phyloP scores from a whole-genome alignment of 2,888 invertebrate genomes.

The Galerucella nymphaeae region DNA sequence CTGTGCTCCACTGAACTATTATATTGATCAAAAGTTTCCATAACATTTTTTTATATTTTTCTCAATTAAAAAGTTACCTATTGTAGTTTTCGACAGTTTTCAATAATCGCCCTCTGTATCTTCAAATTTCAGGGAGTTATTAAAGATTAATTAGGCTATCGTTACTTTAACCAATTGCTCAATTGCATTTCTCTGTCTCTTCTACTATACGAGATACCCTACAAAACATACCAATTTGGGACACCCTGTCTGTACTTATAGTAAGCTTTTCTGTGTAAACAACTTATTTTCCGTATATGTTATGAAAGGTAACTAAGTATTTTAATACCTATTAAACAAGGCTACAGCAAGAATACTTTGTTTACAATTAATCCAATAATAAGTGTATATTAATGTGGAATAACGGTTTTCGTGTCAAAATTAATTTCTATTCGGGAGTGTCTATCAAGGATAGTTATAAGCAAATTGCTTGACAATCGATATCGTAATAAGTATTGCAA shows the following conservation, averaged over 20 bases:
- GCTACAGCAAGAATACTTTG: neutral
- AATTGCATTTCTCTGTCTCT: no score
- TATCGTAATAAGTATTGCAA: conserved; percentile 3
- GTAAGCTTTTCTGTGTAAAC: neutral
- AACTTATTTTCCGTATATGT: neutral
- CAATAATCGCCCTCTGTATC: no score
- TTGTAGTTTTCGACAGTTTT: no score
- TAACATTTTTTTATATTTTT: no score
- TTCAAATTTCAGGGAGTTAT: no score
- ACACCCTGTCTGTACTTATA: neutral
- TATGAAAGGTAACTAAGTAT: neutral
- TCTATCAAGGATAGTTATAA: conserved; percentile 3
- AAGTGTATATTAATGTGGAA: neutral
- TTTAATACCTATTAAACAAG: neutral
- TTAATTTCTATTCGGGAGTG: conserved; percentile 6
- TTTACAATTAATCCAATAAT: neutral
- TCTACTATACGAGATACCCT: no score
- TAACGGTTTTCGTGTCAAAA: conserved; percentile 4
- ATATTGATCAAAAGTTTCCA: no score
- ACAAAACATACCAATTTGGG: no score
- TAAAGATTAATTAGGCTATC: no score
- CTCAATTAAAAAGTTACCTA: no score
- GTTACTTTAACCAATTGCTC: no score
- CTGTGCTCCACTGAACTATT: no score
- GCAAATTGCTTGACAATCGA: neutral